A percentile compares a stretch with the other conserved stretches of the same genome.
Conservation (phyloP, 2,113 vertebrate genomes). For the Rhinoderma darwinii region DNA sequence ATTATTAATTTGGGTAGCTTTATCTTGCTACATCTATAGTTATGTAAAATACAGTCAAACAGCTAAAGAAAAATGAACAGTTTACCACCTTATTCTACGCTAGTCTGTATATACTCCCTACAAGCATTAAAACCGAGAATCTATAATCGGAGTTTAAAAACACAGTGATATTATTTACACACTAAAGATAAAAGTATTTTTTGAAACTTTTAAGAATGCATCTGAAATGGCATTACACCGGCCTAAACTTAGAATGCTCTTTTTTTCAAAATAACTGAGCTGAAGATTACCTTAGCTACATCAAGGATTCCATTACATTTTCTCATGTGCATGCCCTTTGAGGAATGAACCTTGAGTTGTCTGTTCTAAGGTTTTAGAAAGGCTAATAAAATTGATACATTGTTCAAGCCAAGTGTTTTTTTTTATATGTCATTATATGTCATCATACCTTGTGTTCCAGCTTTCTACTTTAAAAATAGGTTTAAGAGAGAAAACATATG, state of each 20-base stretch:
- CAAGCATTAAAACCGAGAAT: neutral
- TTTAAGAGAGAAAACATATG: constrained; percentile 26
- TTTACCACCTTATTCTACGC: neutral
- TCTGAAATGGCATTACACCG: constrained; percentile 1
- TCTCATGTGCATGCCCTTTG: constrained; percentile 15
- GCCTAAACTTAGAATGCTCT: neutral
- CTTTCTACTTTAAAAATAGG: constrained; percentile 3
- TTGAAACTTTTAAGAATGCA: neutral
- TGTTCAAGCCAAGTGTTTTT: constrained; percentile 1
- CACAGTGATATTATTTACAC: neutral
- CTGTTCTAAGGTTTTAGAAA: constrained; percentile 26
- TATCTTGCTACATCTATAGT: neutral
- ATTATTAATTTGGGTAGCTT: neutral
- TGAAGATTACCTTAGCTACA: constrained; percentile 7
- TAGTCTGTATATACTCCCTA: neutral
- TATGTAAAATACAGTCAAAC: neutral
- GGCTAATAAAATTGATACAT: constrained; percentile 35
- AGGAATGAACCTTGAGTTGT: constrained; percentile 22
- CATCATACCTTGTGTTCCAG: constrained; percentile 19
- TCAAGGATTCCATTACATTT: constrained; percentile 23
- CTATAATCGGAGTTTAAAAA: neutral
- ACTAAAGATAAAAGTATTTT: constrained; percentile 1
- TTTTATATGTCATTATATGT: neutral
- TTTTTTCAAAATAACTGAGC: constrained; percentile 9
- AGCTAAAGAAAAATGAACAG: neutral